A percentile compares a stretch with the other conserved stretches of the same genome.
Conservation (phyloP, 2,113 vertebrate species). For the Gallinago paraguaiae region DNA sequence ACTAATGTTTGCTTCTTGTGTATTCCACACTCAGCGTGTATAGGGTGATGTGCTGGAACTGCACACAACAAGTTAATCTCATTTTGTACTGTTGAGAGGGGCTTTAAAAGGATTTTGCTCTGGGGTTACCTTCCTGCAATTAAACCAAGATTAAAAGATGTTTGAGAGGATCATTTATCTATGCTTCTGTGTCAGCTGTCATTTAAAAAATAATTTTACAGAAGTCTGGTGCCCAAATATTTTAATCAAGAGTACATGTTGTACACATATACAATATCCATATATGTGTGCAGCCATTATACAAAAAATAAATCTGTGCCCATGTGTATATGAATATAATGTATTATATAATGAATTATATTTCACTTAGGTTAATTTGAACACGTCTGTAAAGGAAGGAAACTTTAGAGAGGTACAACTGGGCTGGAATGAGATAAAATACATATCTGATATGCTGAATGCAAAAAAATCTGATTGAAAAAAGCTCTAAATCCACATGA, state of each 20-base stretch:
- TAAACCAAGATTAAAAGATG: background rate
- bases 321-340: fast-evolving
- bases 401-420: background rate
- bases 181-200: background rate
- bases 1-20: background rate
- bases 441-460: background rate
- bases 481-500: background rate
- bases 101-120: background rate
- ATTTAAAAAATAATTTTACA: background rate
- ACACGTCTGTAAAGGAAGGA: background rate
- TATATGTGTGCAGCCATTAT: too few relatives aligned
- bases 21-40: too few relatives aligned
- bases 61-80: background rate
- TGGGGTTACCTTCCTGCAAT: background rate
- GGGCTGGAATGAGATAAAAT: background rate
- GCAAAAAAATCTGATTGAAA: background rate
- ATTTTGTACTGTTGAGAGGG: too few relatives aligned
- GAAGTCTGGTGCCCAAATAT: background rate
- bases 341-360: too few relatives aligned
- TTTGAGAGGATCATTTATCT: background rate
- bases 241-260: fast-evolving
- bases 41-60: background rate
- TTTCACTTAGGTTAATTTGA: background rate
- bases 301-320: background rate
- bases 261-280: background rate